Conservation (phyloP, 2,113 vertebrate species). For the Ifrita kowaldi region DNA sequence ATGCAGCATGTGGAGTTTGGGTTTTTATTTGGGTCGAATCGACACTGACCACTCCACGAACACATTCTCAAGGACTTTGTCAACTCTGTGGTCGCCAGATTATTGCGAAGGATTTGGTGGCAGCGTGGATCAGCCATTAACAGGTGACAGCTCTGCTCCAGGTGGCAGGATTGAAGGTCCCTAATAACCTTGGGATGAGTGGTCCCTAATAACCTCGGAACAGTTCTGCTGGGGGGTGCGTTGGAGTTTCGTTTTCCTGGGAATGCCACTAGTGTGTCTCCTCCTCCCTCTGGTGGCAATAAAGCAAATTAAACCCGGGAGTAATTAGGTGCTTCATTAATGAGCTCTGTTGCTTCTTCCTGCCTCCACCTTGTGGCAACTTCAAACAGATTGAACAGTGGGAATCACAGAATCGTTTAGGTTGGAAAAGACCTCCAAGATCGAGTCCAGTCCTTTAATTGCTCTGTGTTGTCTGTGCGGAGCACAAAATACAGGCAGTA, state of each 20-base stretch:
- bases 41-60: rapidly evolving
- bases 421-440: background rate
- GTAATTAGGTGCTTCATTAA: background rate
- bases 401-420: background rate
- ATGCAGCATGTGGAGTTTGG: rapidly evolving
- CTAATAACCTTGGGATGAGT: background rate
- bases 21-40: background rate
- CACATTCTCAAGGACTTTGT: too few species aligned
- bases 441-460: background rate
- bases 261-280: background rate
- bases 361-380: background rate
- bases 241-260: background rate
- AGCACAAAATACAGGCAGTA: background rate
- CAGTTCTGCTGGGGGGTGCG: background rate
- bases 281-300: constrained; percentile 5
- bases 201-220: background rate
- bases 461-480: background rate
- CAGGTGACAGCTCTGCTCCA: background rate
- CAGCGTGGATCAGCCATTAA: background rate
- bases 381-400: background rate
- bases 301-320: background rate
- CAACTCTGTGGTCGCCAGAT: rapidly evolving
- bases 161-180: background rate
- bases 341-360: rapidly evolving
- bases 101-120: background rate